Evolutionary conservation across 2,113 vertebrate genomes (phyloP).

Genomic region (Varanus komodoensis): DNA sequence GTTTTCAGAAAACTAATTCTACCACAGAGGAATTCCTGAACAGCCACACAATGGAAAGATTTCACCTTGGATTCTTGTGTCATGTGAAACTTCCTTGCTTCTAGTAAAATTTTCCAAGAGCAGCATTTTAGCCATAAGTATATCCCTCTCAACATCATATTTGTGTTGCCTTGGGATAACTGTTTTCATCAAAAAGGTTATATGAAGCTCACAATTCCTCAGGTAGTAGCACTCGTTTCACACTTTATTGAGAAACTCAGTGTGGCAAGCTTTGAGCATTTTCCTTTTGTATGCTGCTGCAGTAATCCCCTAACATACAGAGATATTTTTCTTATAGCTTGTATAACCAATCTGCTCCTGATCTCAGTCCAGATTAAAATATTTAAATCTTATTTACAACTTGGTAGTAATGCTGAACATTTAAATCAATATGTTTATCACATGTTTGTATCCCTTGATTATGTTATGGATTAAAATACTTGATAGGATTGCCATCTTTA

Average conservation of each 20-base stretch:
- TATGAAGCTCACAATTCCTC: neutral
- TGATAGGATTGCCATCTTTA: neutral
- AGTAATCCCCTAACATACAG: neutral
- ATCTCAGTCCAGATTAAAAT: neutral
- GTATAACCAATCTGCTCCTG: neutral
- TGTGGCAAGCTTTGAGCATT: neutral
- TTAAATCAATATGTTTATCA: conserved; percentile 13
- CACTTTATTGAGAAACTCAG: neutral
- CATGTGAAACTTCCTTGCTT: neutral
- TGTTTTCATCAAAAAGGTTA: neutral
- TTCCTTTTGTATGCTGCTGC: neutral
- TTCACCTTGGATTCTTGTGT: no score
- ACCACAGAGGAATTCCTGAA: no score
- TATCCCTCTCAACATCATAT: neutral
- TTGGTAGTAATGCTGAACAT: neutral
- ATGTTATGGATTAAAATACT: neutral
- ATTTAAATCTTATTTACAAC: neutral
- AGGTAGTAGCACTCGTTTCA: neutral
- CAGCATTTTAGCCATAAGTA: neutral
- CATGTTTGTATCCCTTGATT: conserved; percentile 1
- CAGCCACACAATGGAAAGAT: no score
- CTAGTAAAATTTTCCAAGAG: neutral
- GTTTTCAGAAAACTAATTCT: no score
- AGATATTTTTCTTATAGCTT: neutral
- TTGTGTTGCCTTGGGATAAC: neutral